Evolutionary conservation across 2,888 invertebrate genomes (phyloP), one percentile per base, ranked within the genome.

Genomic region (Bellardia pandia): DNA sequence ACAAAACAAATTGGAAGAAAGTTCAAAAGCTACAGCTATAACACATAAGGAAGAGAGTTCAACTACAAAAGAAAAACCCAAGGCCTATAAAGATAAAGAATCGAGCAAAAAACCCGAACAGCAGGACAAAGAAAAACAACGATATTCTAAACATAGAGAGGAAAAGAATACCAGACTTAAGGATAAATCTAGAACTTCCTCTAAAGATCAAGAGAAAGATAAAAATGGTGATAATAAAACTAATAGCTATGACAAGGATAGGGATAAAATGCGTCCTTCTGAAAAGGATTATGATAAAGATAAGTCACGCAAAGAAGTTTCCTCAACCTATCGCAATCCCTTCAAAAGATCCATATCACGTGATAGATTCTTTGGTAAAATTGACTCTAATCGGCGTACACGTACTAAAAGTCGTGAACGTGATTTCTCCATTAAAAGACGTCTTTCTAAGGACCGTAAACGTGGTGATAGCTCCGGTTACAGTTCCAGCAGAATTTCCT

Each of bases 271-370:
- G 2, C 42, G 33, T 3, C 23, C 45, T 45, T 45, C 45, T 42
- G 60, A 79, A 11, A 86, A 79, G 2, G 66, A 66, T 23, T 30
- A 78, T 7, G 79, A 76, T 3, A 74, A 74, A 30, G 78, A 78
- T 13, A 81, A 87, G 37, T 11, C 77, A 4, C 68, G 69, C 13
- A 81, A 81, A 16, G 64, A 58, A 30, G 23, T 33, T 40, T 51
- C 16, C 0, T n/a, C 80, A 45, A 84, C 77, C 1, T 72, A 78
- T 53, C 86, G 85, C 4, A 89, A 89, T 88, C 90, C 89, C 9
- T 90, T 89, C 30, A 89, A 88, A 60, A 88, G 89, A 66, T 89
- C 90, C 14, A 48, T 88, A 60, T 90, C 89, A 23, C 77, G 81
- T 23, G 88, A 85, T 58, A 76, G 80, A 33, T 79, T 79, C 40